Evolutionary conservation across 1,140 invertebrate genomes (phyloP), one percentile per base, ranked within the genome.

Genomic region (Brachionus rotundiformis): DNA sequence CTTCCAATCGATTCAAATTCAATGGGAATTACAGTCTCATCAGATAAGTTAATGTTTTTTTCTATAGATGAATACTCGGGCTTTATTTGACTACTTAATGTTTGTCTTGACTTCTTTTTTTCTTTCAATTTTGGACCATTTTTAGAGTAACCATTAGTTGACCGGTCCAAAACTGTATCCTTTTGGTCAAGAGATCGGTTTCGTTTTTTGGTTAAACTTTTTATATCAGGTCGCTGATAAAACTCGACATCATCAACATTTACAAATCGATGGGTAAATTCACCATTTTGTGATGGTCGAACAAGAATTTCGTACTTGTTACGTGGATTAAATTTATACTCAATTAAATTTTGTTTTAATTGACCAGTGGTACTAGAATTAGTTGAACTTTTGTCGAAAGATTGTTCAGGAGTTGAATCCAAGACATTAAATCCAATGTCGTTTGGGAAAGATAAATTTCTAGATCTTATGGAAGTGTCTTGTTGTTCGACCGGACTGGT

Each of bases 41-140:
- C 68, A 13, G 19, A 73, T 44, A 73, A 73, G 25, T 73, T 23
- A 19, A 73, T 25, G 23, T n/a, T 73, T 73, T 27, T 73, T 44
- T 73, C 68, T 13, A 73, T 73, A 8, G 68, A 73, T 6, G 23
- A 16, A 27, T 73, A 44, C 23, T 44, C 39, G 13, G 39, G 36
- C 41, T 44, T 73, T 3, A 11, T 25, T 73, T 23, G 19, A n/a
- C 11, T 25, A 27, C 1, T 31, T 16, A 29, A 25, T 44, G 19
- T 25, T 44, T 73, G 23, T 7, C 11, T 44, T 2, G 6, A 23
- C 23, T 2, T n/a, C 19, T 25, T 54, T 8, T 0, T 5, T 19
- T 25, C 47, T 16, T 54, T 19, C 2, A 5, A 8, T 8, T 54
- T 19, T 23, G 8, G 19, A 54, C 47, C 23, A 8, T 54, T 54